Evolutionary conservation across 2,888 invertebrate species (phyloP).

Genomic region (Melanchra persicariae): DNA sequence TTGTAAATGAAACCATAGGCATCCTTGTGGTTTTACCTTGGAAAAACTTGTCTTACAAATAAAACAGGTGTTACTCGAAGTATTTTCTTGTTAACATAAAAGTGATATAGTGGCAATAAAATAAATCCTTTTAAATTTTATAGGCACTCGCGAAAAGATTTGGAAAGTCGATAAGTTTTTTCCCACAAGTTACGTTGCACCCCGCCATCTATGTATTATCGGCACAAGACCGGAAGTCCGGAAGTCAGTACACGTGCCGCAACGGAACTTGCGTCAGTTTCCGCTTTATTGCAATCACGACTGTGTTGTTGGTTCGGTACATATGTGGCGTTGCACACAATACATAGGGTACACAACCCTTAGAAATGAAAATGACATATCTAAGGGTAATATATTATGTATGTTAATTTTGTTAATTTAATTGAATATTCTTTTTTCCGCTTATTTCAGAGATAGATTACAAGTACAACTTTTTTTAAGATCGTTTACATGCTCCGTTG

Average conservation of each 20-base stretch:
- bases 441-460: too few relatives aligned
- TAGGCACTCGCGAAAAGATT: slow-evolving; percentile 30
- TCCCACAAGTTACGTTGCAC: slow-evolving; percentile 76
- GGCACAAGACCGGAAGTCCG: slow-evolving; percentile 72
- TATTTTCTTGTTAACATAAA: slow-evolving; percentile 19
- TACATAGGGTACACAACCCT: not conserved
- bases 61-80: slow-evolving; percentile 37
- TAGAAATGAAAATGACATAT: too few relatives aligned
- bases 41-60: slow-evolving; percentile 10
- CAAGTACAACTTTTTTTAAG: too few relatives aligned
- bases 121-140: slow-evolving; percentile 24
- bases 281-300: slow-evolving; percentile 66
- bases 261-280: slow-evolving; percentile 74
- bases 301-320: slow-evolving; percentile 18
- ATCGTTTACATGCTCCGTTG: too few relatives aligned
- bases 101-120: slow-evolving; percentile 39
- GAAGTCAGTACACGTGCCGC: slow-evolving; percentile 77
- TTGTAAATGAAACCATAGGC: slow-evolving; percentile 5
- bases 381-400: too few relatives aligned
- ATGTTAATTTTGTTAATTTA: not conserved
- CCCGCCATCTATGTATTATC: slow-evolving; percentile 61
- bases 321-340: not conserved
- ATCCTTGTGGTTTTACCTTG: slow-evolving; percentile 3
- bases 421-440: too few relatives aligned
- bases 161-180: slow-evolving; percentile 81